These are phyloP conservation scores for Danio kyathit DNA, from an alignment of 2,797 vertebrate species.

Conservation along the genomic window DNA sequence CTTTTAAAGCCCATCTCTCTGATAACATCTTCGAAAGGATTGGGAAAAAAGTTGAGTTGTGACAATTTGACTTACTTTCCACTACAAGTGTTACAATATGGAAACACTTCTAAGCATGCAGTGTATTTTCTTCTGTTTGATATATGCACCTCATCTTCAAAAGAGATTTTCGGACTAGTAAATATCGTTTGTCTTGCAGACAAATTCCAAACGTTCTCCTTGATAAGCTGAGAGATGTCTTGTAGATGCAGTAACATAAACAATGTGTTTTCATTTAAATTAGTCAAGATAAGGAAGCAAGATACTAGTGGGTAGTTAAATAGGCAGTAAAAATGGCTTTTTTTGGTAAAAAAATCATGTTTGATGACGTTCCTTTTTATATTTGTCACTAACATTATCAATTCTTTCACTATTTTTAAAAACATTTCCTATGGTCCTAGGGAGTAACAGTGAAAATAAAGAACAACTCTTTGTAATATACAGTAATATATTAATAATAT, in stretches of 20 bases:
- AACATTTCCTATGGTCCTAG: no score
- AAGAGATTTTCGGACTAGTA: slow-evolving; percentile 43
- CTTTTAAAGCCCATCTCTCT: slow-evolving; percentile 65
- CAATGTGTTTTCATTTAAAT: slow-evolving; percentile 25
- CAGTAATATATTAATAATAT: no score
- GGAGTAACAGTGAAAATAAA: no score
- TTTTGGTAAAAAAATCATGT: no score
- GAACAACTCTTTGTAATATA: no score
- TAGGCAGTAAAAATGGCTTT: no score
- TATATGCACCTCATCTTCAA: slow-evolving; percentile 42
- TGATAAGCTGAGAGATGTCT: slow-evolving; percentile 51
- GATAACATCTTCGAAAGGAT: slow-evolving; percentile 60
- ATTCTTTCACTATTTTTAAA: no score
- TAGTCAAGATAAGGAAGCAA: background rate
- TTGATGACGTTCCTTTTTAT: no score
- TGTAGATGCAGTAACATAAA: slow-evolving; percentile 24
- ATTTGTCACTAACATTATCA: no score
- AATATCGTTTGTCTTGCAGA: slow-evolving; percentile 48
- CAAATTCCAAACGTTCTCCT: slow-evolving; percentile 19
- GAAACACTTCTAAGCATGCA: slow-evolving; percentile 55
- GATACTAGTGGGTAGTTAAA: background rate
- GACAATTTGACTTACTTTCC: slow-evolving; percentile 57
- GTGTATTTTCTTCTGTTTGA: slow-evolving; percentile 51
- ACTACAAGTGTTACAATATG: slow-evolving; percentile 48
- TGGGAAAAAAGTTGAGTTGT: slow-evolving; percentile 60